Evolutionary conservation across 2,888 invertebrate genomes (phyloP).

Genomic region (Meiosimyza decipiens): DNA sequence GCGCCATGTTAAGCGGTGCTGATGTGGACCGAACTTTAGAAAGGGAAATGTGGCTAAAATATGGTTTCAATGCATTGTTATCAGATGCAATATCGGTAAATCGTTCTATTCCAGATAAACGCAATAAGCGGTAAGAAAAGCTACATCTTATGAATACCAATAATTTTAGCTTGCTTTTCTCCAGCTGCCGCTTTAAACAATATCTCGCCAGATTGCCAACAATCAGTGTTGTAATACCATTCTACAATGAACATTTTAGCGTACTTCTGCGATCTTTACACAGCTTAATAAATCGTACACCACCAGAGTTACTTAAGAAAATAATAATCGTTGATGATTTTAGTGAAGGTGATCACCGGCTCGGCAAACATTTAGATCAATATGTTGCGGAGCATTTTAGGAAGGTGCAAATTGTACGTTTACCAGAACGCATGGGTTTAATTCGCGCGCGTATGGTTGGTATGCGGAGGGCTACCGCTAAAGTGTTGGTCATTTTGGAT

Average conservation of each 20-base stretch:
- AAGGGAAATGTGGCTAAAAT: conserved; percentile 78
- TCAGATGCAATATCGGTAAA: conserved; percentile 93
- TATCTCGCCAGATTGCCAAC: conserved; percentile 70
- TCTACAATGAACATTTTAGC: conserved; percentile 93
- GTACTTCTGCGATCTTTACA: conserved; percentile 84
- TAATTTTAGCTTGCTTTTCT: too few relatives aligned
- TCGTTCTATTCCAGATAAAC: conserved; percentile 83
- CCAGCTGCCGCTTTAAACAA: conserved; percentile 57
- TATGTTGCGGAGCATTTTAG: conserved; percentile 79
- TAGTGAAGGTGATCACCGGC: conserved; percentile 83
- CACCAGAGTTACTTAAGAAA: conserved; percentile 84
- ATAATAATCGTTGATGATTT: conserved; percentile 90
- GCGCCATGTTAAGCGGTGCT: conserved; percentile 73
- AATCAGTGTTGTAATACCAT: conserved; percentile 91
- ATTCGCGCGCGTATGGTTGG: conserved; percentile 90
- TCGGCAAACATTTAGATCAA: conserved; percentile 78
- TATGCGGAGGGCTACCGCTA: conserved; percentile 80
- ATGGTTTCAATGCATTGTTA: conserved; percentile 93
- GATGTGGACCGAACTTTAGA: conserved; percentile 73
- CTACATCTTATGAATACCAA: background rate
- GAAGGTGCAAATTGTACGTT: conserved; percentile 82
- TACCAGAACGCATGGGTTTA: conserved; percentile 81
- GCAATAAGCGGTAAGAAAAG: conserved; percentile 71
- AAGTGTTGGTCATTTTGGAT: conserved; percentile 89
- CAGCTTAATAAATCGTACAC: conserved; percentile 87